Conservation (phyloP, 2,888 invertebrate genomes). For the Pyrrhia umbra region DNA sequence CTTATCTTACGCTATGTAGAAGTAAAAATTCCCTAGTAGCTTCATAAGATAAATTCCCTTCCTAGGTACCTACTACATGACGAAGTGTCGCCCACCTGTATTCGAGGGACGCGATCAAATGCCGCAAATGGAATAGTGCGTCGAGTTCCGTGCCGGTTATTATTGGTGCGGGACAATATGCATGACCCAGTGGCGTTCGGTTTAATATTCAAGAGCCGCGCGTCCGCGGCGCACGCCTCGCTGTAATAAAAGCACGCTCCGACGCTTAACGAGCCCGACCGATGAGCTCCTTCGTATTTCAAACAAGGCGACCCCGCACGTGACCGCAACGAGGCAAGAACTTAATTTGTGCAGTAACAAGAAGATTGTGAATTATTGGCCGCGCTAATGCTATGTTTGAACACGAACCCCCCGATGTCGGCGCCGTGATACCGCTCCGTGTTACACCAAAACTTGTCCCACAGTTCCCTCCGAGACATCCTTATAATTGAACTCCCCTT, state of each 20-base stretch:
- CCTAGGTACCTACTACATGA: slow-evolving; percentile 16
- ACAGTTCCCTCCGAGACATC: slow-evolving; percentile 14
- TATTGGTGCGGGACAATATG: slow-evolving; percentile 81
- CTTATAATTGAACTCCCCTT: slow-evolving; percentile 45
- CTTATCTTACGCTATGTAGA: background rate
- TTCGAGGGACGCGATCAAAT: slow-evolving; percentile 35
- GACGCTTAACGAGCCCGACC: slow-evolving; percentile 88
- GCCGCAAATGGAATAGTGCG: slow-evolving; percentile 72
- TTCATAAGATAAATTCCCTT: slow-evolving; percentile 9
- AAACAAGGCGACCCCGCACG: slow-evolving; percentile 85
- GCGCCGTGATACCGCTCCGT: slow-evolving; percentile 34
- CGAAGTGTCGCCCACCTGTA: slow-evolving; percentile 34
- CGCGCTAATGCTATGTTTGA: slow-evolving; percentile 66
- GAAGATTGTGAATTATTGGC: slow-evolving; percentile 84
- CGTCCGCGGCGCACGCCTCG: slow-evolving; percentile 83
- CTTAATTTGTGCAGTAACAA: slow-evolving; percentile 82
- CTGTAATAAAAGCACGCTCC: slow-evolving; percentile 89
- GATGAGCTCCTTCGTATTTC: slow-evolving; percentile 89
- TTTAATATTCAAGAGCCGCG: slow-evolving; percentile 88
- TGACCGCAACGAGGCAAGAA: slow-evolving; percentile 83
- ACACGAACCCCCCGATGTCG: slow-evolving; percentile 43
- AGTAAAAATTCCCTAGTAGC: slow-evolving; percentile 13
- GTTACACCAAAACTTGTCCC: slow-evolving; percentile 48
- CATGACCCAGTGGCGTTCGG: slow-evolving; percentile 83
- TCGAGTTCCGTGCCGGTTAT: slow-evolving; percentile 72